Conservation (phyloP, 2,797 vertebrate genomes). For the Aldrovandia affinis region DNA sequence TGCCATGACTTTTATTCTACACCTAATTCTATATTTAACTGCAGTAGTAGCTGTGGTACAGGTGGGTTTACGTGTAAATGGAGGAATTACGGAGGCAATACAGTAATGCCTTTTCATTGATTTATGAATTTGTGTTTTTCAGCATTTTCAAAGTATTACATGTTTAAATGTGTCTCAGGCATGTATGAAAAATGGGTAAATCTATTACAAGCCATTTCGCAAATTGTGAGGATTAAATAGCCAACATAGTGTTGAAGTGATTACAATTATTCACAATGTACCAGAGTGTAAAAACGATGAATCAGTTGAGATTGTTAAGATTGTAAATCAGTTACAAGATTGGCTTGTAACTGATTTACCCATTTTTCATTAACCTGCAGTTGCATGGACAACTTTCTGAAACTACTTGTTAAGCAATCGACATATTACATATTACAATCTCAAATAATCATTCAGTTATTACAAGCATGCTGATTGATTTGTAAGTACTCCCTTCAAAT, state of each 20-base stretch:
- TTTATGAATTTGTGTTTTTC: constrained; percentile 7
- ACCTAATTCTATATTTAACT: constrained; percentile 44
- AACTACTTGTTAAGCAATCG: too few species aligned
- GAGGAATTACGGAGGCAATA: constrained; percentile 8
- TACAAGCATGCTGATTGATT: too few species aligned
- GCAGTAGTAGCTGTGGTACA: constrained; percentile 50
- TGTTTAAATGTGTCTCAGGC: not conserved
- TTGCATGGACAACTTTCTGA: too few species aligned
- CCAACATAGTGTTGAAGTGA: not conserved
- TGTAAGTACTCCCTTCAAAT: too few species aligned
- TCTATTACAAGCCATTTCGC: not conserved
- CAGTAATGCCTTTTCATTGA: constrained; percentile 2
- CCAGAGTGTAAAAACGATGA: not conserved
- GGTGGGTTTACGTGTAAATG: constrained; percentile 48
- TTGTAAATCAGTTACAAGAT: too few species aligned
- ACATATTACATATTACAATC: too few species aligned
- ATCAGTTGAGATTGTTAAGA: too few species aligned
- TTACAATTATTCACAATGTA: not conserved
- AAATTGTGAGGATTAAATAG: too few species aligned
- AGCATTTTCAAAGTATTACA: not conserved
- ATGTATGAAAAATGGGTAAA: not conserved
- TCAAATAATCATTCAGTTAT: too few species aligned
- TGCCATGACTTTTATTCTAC: constrained; percentile 52
- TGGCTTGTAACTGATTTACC: too few species aligned
- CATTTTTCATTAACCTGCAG: too few species aligned